Evolutionary conservation across 92 coral and sea anemone species (phyloP), one percentile per base, ranked within the genome.

Genomic region (Virgularia gustaviana): DNA sequence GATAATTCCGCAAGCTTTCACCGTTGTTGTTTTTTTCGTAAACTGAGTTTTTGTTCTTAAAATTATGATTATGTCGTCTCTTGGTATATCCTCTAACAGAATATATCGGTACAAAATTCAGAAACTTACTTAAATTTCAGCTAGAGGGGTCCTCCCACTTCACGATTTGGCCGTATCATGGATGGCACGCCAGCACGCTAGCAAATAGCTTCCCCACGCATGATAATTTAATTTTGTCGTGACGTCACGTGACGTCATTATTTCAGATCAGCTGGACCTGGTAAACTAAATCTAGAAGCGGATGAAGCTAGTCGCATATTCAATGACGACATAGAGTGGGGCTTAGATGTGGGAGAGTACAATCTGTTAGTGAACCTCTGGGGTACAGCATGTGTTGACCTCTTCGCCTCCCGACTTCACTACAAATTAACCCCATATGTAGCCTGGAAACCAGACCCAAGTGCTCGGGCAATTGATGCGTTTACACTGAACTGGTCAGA

Each of bases 331-430:
- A 47, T 47, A n/a, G n/a, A 47, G 20, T 19, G n/a, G n/a, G n/a
- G n/a, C n/a, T n/a, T n/a, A n/a, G n/a, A n/a, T n/a, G n/a, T n/a
- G 45, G 42, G 45, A 22, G 70, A 51, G 20, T 76, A 76, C 27
- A 47, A 77, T 45, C 49, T 41, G 38, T 52, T 77, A 30, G 60
- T 36, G 65, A 30, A 60, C 36, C 61, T 34, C 23, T 80, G 73
- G 82, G 90, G 85, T 41, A 73, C 62, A 38, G 78, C 84, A 31
- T 65, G 70, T n/a, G 57, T 85, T 35, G 86, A 81, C 30, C 83
- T 82, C 59, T 85, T 85, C 77, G 90, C 87, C 4, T 85, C 90
- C 28, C 52, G 83, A 65, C 71, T 81, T 11, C 81, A 82, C 32
- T 52, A 78, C 58, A 85, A 85, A 37, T 62, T 76, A 23, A 24